Conservation (phyloP, 2,888 invertebrate genomes). For the Linnaemya tessellans region DNA sequence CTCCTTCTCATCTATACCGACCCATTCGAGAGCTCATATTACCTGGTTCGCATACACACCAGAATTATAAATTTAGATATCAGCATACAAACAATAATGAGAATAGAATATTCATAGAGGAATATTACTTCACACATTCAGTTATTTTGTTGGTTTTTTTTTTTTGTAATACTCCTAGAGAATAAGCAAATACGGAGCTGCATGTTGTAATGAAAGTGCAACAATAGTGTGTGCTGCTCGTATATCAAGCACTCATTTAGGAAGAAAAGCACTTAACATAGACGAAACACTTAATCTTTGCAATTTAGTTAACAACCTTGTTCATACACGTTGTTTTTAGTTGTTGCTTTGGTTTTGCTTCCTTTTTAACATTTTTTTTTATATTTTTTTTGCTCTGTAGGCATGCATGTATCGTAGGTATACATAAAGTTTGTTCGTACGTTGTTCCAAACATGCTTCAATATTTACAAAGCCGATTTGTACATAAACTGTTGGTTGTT, state of each 20-base stretch:
- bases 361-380: too few relatives aligned
- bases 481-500: background rate
- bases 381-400: background rate
- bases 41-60: background rate
- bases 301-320: slow-evolving; percentile 82
- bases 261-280: slow-evolving; percentile 55
- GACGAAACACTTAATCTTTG: slow-evolving; percentile 81
- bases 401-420: too few relatives aligned
- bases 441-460: background rate
- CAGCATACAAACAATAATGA: slow-evolving; percentile 19
- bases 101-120: slow-evolving; percentile 20
- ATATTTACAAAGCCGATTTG: background rate
- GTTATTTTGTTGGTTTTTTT: too few relatives aligned
- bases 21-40: background rate
- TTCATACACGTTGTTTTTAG: slow-evolving; percentile 61
- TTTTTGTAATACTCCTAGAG: slow-evolving; percentile 39
- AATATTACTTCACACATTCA: slow-evolving; percentile 7
- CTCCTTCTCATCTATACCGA: background rate
- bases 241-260: slow-evolving; percentile 36
- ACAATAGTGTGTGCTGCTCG: background rate
- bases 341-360: slow-evolving; percentile 28
- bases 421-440: background rate
- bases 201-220: background rate
- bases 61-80: slow-evolving; percentile 58
- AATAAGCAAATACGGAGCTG: slow-evolving; percentile 7